Base-by-base conservation (phyloP, 2,797 vertebrate genomes). In the Hybognathus amarus region DNA sequence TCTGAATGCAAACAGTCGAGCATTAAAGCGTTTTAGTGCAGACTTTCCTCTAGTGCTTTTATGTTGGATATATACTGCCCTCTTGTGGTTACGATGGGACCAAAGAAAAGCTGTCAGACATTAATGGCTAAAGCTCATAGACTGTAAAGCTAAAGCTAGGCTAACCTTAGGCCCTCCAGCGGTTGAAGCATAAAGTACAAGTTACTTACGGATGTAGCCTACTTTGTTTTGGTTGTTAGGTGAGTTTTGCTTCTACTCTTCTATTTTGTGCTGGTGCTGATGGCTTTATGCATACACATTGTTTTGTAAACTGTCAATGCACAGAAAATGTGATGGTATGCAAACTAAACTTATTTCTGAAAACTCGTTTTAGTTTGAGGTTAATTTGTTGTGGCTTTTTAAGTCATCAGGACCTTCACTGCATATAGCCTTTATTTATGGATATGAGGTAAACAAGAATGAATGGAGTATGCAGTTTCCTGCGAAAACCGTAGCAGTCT, bases 21-120 rank as follows among this genome's bases (percentile, higher is more conserved):
- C 50, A 42, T 27, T 30, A 80, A 33, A 61, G n/a, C 54, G 61
- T 47, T 30, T 61, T 45, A 24, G 12, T 17, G n/a, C 24, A 30
- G 9, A 9, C 27, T 70, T 42, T 79, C 22, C 9, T 15, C 6
- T 7, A 36, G 22, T 24, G 22, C 7, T 73, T 36, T 50, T 63
- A 18, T 63, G 42, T 42, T 27, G 18, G 40, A 47, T 10, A 61
- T 30, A 77, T 59, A 45, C 82, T 77, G 74, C 40, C 82, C 75
- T 77, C 82, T 27, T 36, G 64, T 70, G 82, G 50, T n/a, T 18
- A 15, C 30, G 15, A 20, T n/a, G 30, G 50, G 50, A 24, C 30
- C 17, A 45, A 45, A 27, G 7, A 11, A 50, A 12, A 52, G 20
- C 30, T 54, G 71, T 36, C 20, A 13, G 47, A 56, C 3, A 15